Base-by-base conservation (phyloP, 2,888 invertebrate species). In the Nudaria mundana region DNA sequence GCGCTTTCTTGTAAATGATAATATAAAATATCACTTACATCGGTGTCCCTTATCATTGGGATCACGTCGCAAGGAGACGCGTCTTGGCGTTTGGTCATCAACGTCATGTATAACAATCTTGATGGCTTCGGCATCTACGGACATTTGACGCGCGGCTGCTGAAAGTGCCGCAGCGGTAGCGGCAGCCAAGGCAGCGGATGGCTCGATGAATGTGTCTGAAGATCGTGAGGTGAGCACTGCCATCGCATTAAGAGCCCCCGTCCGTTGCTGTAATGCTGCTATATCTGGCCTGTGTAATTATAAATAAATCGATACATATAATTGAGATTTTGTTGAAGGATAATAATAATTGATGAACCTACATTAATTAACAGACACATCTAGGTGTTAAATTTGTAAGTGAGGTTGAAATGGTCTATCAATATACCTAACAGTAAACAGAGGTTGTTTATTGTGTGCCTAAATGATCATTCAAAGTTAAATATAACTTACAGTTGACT, bases 91-190 rank as follows among this genome's bases (percentile, higher is more conserved):
- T 54, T 91, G 90, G 45, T 94, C 94, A 78, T 97, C 97, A 8
- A 97, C 97, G 75, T 97, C 97, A 70, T 97, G 96, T 65, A 97
- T 97, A 54, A 97, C 96, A 57, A 97, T 97, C 75, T 96, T 94
- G 64, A 97, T 97, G 51, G 96, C 96, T 75, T 97, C 97, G 1
- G 97, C 97, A 68, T 97, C 97, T 44, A 94, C 95, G 12, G 96
- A 95, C 67, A 95, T 95, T 69, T 97, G 96, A 3, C 96, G 90
- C 28, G 94, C 90, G 6, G 93, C 91, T 1, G 93, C 92, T 11
- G 91, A 90, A 0, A 57, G 34, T 22, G 91, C 91, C 29, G 91
- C 57, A 3, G 90, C 89, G 1, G 90, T 76, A 5, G 89, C 76
- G 6, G 84, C 82, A 4, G 90, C 71, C 1, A 89, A 67, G 1